phyloP scores from a whole-genome alignment of 2,888 invertebrate genomes.

The Diabrotica balteata region DNA sequence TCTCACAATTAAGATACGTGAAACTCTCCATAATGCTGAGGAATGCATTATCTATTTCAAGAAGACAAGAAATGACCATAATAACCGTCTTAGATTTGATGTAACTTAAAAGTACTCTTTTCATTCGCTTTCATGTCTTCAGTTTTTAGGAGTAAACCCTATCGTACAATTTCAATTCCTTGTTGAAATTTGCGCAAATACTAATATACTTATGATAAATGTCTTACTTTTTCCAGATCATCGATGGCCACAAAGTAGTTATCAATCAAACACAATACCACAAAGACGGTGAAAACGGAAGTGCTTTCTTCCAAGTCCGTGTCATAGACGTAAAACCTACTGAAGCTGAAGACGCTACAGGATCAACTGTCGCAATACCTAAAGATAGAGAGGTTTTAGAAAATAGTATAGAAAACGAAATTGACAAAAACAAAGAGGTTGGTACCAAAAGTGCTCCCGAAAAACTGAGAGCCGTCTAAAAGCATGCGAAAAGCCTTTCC shows the following conservation, averaged over 20 bases:
- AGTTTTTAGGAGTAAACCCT: no score
- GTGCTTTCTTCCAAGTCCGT: conserved; percentile 60
- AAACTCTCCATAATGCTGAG: no score
- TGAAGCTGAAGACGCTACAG: conserved; percentile 39
- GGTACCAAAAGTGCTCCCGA: conserved; percentile 50
- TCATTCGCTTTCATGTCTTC: no score
- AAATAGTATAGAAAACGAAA: conserved; percentile 53
- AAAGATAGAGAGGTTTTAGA: conserved; percentile 52
- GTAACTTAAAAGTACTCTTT: no score
- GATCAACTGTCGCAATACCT: conserved; percentile 5
- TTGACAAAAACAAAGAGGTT: conserved; percentile 53
- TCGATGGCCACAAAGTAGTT: conserved; percentile 64
- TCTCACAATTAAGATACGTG: no score
- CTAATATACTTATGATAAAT: not conserved
- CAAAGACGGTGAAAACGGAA: conserved; percentile 53
- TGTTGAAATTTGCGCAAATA: not conserved
- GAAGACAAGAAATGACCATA: no score
- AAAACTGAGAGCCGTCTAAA: conserved; percentile 46
- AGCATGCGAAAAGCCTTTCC: conserved; percentile 18
- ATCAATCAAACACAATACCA: conserved; percentile 65
- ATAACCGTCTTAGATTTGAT: no score
- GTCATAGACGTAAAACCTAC: conserved; percentile 61
- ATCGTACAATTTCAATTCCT: not conserved
- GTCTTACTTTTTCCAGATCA: conserved; percentile 53
- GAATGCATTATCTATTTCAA: no score